These are phyloP conservation scores for Troglohyphantes excavatus DNA, from an alignment of 2,888 invertebrate genomes.

Conservation along the genomic window DNA sequence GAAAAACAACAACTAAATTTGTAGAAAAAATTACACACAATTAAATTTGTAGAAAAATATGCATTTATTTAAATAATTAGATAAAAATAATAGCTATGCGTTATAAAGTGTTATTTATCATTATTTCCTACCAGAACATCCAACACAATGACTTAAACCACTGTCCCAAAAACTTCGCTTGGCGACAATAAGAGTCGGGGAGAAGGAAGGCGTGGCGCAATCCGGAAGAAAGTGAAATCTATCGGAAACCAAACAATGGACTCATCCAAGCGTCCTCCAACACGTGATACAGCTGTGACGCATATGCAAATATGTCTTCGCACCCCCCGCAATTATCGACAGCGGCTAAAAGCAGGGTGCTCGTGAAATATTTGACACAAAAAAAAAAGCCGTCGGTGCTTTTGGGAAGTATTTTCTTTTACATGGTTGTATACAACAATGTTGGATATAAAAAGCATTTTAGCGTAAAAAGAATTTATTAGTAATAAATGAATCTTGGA, in stretches of 20 bases:
- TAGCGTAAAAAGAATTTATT: too few species aligned
- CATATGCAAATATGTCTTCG: constrained; percentile 39
- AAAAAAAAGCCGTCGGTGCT: not conserved
- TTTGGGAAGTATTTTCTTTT: too few species aligned
- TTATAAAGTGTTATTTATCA: too few species aligned
- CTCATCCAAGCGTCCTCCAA: constrained; percentile 53
- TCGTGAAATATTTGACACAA: not conserved
- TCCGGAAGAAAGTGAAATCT: constrained; percentile 52
- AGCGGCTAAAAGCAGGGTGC: constrained; percentile 12
- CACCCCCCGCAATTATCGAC: constrained; percentile 36
- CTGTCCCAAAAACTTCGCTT: not conserved
- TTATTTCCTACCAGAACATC: too few species aligned
- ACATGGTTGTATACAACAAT: too few species aligned
- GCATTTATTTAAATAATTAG: too few species aligned
- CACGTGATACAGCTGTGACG: constrained; percentile 53
- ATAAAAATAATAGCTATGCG: too few species aligned
- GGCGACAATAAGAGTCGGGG: not conserved
- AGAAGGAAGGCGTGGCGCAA: constrained; percentile 6
- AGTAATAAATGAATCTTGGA: too few species aligned
- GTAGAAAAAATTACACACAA: too few species aligned
- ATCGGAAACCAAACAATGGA: constrained; percentile 68
- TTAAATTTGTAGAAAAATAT: too few species aligned
- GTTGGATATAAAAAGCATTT: too few species aligned
- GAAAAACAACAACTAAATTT: too few species aligned
- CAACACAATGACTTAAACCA: constrained; percentile 26